Percentiles rank a stretch among this genome's conserved stretches.
These are phyloP conservation scores for Marmota monax DNA, from an alignment of 2,113 vertebrate species.

Conservation along the genomic window DNA sequence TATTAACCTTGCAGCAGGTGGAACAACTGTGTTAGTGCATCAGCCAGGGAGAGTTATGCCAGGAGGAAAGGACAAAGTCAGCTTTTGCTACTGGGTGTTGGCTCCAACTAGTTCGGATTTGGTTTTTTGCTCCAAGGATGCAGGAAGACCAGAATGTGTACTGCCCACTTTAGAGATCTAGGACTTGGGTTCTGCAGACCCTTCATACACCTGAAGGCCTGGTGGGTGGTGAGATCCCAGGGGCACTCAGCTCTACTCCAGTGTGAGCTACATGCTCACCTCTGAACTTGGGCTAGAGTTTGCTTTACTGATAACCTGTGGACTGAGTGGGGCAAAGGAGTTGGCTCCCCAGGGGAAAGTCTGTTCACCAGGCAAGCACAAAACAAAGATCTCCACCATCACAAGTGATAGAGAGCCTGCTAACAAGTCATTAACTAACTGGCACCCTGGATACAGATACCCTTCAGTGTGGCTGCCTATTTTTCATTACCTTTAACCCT, in stretches of 20 bases:
- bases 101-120: neutral
- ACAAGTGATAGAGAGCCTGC: accelerated
- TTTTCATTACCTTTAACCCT: neutral
- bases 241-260: neutral
- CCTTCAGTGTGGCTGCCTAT: no score
- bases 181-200: neutral
- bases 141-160: neutral
- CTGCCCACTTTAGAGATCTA: neutral
- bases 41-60: accelerated
- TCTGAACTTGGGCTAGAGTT: neutral
- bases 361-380: neutral
- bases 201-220: neutral
- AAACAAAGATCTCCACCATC: neutral
- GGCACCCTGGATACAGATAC: accelerated
- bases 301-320: neutral
- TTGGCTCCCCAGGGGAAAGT: neutral
- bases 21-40: no score
- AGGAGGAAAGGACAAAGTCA: neutral
- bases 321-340: neutral
- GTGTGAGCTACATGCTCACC: no score
- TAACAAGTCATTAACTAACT: accelerated
- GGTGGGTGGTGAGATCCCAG: neutral
- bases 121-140: neutral
- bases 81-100: neutral
- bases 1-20: neutral